phyloP scores from a whole-genome alignment of 1,140 invertebrate species.

The Hycleus cichorii region DNA sequence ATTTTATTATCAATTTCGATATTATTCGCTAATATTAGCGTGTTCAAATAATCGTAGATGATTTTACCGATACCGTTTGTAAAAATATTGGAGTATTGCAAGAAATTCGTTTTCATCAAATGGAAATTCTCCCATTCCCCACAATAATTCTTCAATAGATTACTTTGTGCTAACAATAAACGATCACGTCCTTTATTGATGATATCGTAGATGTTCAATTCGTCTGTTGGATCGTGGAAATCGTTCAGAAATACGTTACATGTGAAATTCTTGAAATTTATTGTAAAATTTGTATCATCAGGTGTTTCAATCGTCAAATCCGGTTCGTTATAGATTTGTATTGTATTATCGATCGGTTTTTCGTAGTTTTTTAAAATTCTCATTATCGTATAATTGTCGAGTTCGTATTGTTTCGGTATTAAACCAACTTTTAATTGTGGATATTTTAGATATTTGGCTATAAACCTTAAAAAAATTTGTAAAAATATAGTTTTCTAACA shows the following conservation, averaged over 20 bases:
- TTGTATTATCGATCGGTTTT: not conserved
- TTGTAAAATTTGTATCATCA: constrained; percentile 1
- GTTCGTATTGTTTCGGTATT: constrained; percentile 1
- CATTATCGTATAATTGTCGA: not conserved
- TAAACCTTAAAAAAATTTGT: constrained; percentile 11
- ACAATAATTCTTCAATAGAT: not conserved
- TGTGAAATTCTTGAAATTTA: constrained; percentile 1
- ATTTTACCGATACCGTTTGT: constrained; percentile 4
- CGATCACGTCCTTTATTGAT: constrained; percentile 5
- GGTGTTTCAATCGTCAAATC: not conserved
- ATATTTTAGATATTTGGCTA: constrained; percentile 11
- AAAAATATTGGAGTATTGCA: not conserved
- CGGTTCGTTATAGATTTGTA: not conserved
- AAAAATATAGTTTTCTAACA: not conserved
- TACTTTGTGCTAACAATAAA: constrained; percentile 1
- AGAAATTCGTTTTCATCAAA: not conserved
- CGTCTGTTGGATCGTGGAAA: not conserved
- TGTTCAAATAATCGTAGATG: constrained; percentile 3
- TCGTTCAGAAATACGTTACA: constrained; percentile 4
- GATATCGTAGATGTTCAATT: constrained; percentile 8
- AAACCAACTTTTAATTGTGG: not conserved
- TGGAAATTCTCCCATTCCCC: constrained; percentile 9
- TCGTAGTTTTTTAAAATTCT: constrained; percentile 1
- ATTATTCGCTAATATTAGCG: not conserved
- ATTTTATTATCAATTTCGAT: constrained; percentile 1